Evolutionary conservation across 1,140 invertebrate species (phyloP), one percentile per base, ranked within the genome.

Genomic region (Manduca sexta): DNA sequence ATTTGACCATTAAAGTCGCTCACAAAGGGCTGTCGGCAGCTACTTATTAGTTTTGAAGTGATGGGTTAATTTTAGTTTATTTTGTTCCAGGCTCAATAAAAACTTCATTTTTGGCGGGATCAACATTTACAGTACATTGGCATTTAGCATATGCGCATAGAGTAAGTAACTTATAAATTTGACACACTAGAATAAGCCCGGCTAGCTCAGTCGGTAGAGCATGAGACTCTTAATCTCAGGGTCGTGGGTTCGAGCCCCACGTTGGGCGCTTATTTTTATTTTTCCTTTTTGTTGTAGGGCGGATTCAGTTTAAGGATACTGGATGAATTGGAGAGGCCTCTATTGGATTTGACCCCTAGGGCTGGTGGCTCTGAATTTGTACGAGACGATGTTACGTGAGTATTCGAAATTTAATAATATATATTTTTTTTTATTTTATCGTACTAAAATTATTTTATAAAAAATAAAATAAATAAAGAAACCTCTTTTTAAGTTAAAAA

Each of bases 191-290:
- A 8, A 6, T 2, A 44, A 67, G 91, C 91, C 91, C 90, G 91
- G 91, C 91, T 93, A 93, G 91, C 91, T 93, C 91, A 93, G 91
- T 94, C 93, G 92, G 93, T 94, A 94, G 92, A 94, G 93, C 93
- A 94, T 92, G 92, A 93, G 92, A 93, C 92, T 94, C 92, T 94
- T 94, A 94, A 94, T 93, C 92, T 93, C 92, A 92, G 93, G 92
- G 92, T 93, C 92, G 92, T 93, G 91, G 92, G 93, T 94, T 94
- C 93, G 92, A 94, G 93, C 92, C 92, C 92, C 92, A 93, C 92
- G 92, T 94, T 93, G 92, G 92, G 92, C 92, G 92, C 30, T 68
- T 44, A 41, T 44, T 31, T 65, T 72, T 74, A 71, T 52, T 60
- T 45, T 65, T 44, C 57, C 56, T 49, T 34, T 72, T 56, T 70